Conservation (phyloP, 2,113 vertebrate species). For the Datnioides undecimradiatus region DNA sequence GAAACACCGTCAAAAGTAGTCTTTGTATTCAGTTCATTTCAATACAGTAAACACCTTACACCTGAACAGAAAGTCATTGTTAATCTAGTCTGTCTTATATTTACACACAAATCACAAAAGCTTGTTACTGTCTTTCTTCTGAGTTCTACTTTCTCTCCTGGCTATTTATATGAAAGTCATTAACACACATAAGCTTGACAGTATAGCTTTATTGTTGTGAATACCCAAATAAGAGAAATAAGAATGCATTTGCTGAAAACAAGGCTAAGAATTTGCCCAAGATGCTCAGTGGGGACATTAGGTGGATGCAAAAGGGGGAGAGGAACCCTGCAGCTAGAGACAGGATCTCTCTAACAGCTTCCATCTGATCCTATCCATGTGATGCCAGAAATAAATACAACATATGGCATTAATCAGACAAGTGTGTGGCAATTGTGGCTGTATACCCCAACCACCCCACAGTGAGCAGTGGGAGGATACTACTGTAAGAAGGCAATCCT, state of each 20-base stretch:
- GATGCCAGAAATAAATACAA: slow-evolving; percentile 49
- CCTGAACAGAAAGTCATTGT: background rate
- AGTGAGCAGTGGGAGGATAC: slow-evolving; percentile 46
- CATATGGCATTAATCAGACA: slow-evolving; percentile 57
- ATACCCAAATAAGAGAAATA: background rate
- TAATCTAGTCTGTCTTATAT: background rate
- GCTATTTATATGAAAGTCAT: background rate
- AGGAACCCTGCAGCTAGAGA: slow-evolving; percentile 41
- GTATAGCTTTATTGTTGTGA: background rate
- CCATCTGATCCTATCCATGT: slow-evolving; percentile 53
- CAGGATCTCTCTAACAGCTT: slow-evolving; percentile 38
- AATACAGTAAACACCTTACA: background rate
- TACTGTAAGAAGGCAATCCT: slow-evolving; percentile 65
- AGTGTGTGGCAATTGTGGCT: slow-evolving; percentile 31
- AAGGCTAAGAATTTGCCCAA: slow-evolving; percentile 24
- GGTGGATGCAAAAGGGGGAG: background rate
- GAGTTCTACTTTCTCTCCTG: background rate
- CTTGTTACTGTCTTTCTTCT: background rate
- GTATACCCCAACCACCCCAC: slow-evolving; percentile 26
- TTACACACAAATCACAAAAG: background rate
- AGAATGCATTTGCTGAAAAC: background rate
- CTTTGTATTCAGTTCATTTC: background rate
- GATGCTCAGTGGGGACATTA: slow-evolving; percentile 17
- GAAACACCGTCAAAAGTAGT: background rate
- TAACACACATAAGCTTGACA: background rate